Base-by-base conservation (phyloP, 2,113 vertebrate species). In the Oriolus oriolus region DNA sequence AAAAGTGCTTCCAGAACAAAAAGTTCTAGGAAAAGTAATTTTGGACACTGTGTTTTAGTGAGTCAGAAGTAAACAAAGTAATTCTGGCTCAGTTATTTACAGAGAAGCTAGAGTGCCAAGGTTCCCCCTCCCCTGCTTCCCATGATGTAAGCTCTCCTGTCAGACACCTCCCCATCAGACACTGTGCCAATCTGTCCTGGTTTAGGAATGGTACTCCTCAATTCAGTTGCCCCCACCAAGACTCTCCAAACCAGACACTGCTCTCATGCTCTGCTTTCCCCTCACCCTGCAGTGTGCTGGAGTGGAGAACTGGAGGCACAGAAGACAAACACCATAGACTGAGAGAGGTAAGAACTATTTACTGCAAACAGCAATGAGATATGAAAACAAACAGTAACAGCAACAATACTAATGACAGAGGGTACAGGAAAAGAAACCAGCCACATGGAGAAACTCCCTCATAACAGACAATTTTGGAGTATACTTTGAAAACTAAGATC, bases 21-120 rank as follows among this genome's bases (percentile, higher is more conserved):
- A 87, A 77, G 77, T 94, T 91, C 68, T 26, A 87, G 45, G 74
- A 89, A 84, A 89, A 84, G 33, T 78, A 63, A 75, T 82, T 94
- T 71, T 87, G 81, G 65, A 84, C 30, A 39, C 42, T 47, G 50
- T 37, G 20, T 92, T 91, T 91, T 73, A 75, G 27, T 93, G 81
- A 87, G 35, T 82, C 84, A 89, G 49, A 94, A 84, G 33, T 35
- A 27, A 78, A 91, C 26, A 41, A 31, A 74, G 65, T 68, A 79
- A 82, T 84, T 87, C 37, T 84, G 78, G 64, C 74, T 91, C 73
- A 27, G 57, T 66, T 91, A 78, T 50, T 91, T 61, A 77, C 21
- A 52, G 70, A 75, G 30, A 82, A 82, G 30, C 33, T 59, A 5
- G 21, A 52, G 15, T 26, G 53, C 41, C 60, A 91, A 78, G 57